Conservation (phyloP, 1,140 invertebrate species). For the Hyles euphorbiae region DNA sequence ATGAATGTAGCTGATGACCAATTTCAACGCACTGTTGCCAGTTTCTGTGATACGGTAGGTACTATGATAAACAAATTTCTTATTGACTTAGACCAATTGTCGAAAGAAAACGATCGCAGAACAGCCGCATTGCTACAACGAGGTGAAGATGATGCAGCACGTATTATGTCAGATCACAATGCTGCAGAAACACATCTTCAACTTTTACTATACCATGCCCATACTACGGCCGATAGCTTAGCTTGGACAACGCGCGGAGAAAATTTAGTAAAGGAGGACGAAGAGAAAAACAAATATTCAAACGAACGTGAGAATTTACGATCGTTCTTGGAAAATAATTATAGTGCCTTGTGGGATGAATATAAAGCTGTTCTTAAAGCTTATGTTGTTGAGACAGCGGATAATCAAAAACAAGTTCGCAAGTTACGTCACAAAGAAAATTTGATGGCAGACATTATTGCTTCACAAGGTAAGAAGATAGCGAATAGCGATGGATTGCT, state of each 20-base stretch:
- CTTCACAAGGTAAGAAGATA: conserved; percentile 60
- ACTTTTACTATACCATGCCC: conserved; percentile 50
- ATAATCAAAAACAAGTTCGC: conserved; percentile 60
- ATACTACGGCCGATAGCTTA: conserved; percentile 49
- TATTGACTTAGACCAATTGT: conserved; percentile 47
- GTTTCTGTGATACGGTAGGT: conserved; percentile 61
- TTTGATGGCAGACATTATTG: conserved; percentile 67
- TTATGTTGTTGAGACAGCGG: conserved; percentile 52
- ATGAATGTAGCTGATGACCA: conserved; percentile 59
- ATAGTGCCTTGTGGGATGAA: conserved; percentile 57
- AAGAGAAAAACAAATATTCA: conserved; percentile 51
- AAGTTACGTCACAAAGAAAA: conserved; percentile 63
- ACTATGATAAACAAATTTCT: conserved; percentile 65
- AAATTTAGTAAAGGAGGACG: conserved; percentile 64
- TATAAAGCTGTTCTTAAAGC: conserved; percentile 60
- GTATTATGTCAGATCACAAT: conserved; percentile 47
- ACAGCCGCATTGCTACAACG: conserved; percentile 45
- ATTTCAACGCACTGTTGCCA: conserved; percentile 58
- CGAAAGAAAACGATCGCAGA: conserved; percentile 43
- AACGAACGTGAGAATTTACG: conserved; percentile 55
- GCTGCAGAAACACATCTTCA: conserved; percentile 64
- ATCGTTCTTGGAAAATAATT: conserved; percentile 55
- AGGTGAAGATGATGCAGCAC: conserved; percentile 38
- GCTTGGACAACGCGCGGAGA: conserved; percentile 64
- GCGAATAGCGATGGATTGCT: conserved; percentile 57